Percentiles rank a stretch among this genome's conserved stretches.
These are phyloP conservation scores for Bellardia pandia DNA, from an alignment of 2,888 invertebrate genomes.

Conservation along the genomic window DNA sequence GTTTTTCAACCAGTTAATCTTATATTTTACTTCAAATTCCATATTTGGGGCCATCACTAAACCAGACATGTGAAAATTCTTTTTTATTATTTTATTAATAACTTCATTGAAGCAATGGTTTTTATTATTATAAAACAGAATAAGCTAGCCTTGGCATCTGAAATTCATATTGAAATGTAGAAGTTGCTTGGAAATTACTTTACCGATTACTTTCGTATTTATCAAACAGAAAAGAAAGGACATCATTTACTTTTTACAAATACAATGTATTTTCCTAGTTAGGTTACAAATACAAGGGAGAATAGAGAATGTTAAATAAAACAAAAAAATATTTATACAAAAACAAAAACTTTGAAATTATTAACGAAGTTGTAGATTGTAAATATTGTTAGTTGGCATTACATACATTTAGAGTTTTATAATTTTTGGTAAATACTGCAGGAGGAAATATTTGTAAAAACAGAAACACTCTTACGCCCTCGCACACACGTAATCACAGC, in stretches of 20 bases:
- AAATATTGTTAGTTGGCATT: slow-evolving; percentile 55
- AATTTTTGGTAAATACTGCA: slow-evolving; percentile 42
- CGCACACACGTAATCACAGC: neutral
- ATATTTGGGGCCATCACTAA: too few species aligned
- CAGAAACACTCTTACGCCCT: slow-evolving; percentile 4
- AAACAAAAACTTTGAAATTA: slow-evolving; percentile 65
- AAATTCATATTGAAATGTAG: too few species aligned
- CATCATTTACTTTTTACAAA: slow-evolving; percentile 41
- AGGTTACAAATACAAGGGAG: slow-evolving; percentile 8
- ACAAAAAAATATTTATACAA: slow-evolving; percentile 36
- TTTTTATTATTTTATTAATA: too few species aligned
- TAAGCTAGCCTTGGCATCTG: too few species aligned
- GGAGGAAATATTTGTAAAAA: slow-evolving; percentile 7
- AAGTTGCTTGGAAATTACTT: neutral
- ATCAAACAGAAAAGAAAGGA: neutral
- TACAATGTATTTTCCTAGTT: neutral
- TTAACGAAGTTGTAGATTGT: slow-evolving; percentile 71
- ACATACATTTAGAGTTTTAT: slow-evolving; percentile 41
- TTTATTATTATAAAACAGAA: too few species aligned
- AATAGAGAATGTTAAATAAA: slow-evolving; percentile 39
- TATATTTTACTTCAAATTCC: too few species aligned
- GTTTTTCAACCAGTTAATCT: too few species aligned
- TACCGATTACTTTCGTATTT: neutral
- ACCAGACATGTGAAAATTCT: too few species aligned
- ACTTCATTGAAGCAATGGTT: too few species aligned